Conservation (phyloP, 37 sponge, comb jelly and placozoan species). For the Trichoplax adhaerens region DNA sequence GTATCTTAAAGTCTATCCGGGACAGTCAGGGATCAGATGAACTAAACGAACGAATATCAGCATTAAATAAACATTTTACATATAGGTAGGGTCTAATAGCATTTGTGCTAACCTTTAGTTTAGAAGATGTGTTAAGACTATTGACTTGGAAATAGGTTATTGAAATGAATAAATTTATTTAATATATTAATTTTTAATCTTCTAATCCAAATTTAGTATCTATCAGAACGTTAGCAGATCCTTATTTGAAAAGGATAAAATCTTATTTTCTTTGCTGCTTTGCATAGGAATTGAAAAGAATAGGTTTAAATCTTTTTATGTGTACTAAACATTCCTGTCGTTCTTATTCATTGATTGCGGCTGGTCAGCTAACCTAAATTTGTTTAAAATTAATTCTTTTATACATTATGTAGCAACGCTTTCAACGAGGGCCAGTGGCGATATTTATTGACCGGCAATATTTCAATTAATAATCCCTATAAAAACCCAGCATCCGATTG, state of each 20-base stretch:
- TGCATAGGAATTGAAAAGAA: conserved; percentile 16
- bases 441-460: conserved; percentile 23
- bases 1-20: conserved; percentile 10
- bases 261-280: conserved; percentile 33
- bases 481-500: conserved; percentile 41
- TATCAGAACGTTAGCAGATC: conserved; percentile 8
- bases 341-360: not conserved
- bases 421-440: not conserved
- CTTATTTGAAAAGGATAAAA: conserved; percentile 40
- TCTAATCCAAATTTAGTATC: no score
- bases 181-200: not conserved
- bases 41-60: conserved; percentile 10
- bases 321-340: not conserved
- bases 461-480: conserved; percentile 16
- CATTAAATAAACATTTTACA: conserved; percentile 31
- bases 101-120: not conserved
- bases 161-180: not conserved
- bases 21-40: conserved; percentile 16
- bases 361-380: not conserved
- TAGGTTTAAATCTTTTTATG: conserved; percentile 5
- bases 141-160: not conserved
- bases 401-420: not conserved
- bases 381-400: conserved; percentile 8
- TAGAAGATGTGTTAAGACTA: not conserved
- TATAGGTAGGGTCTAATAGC: not conserved